Conservation (phyloP, 2,888 invertebrate species). For the Orthosia incerta region DNA sequence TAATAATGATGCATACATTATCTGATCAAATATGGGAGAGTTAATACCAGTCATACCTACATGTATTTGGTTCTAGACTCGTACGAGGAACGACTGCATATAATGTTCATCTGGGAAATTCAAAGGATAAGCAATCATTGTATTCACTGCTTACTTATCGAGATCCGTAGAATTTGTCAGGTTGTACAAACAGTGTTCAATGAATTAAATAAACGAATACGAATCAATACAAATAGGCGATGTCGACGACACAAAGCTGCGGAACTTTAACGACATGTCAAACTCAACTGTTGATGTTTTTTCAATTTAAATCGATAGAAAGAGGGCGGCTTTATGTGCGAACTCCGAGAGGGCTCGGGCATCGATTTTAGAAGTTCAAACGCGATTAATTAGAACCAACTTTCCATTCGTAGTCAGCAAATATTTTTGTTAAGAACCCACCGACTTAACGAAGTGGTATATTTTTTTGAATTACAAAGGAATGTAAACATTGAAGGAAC, state of each 20-base stretch:
- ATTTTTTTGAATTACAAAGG: constrained; percentile 82
- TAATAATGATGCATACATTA: constrained; percentile 52
- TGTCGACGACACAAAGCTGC: constrained; percentile 73
- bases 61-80: constrained; percentile 26
- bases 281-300: constrained; percentile 81
- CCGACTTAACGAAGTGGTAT: constrained; percentile 72
- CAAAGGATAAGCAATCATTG: constrained; percentile 54
- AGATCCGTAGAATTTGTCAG: constrained; percentile 56
- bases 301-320: constrained; percentile 86
- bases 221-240: constrained; percentile 79
- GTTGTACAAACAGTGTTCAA: constrained; percentile 65
- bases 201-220: constrained; percentile 73
- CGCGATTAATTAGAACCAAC: constrained; percentile 78
- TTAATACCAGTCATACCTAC: constrained; percentile 53
- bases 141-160: constrained; percentile 49
- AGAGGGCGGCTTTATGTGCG: constrained; percentile 69
- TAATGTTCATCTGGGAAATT: constrained; percentile 19
- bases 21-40: constrained; percentile 51
- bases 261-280: constrained; percentile 69
- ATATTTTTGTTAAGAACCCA: constrained; percentile 67
- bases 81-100: constrained; percentile 25
- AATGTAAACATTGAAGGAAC: constrained; percentile 88
- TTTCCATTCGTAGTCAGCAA: constrained; percentile 65
- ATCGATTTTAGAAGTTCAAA: constrained; percentile 77
- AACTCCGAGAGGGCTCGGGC: constrained; percentile 66